Evolutionary conservation across 2,888 invertebrate species (phyloP).

Genomic region (Metellina segmentata): DNA sequence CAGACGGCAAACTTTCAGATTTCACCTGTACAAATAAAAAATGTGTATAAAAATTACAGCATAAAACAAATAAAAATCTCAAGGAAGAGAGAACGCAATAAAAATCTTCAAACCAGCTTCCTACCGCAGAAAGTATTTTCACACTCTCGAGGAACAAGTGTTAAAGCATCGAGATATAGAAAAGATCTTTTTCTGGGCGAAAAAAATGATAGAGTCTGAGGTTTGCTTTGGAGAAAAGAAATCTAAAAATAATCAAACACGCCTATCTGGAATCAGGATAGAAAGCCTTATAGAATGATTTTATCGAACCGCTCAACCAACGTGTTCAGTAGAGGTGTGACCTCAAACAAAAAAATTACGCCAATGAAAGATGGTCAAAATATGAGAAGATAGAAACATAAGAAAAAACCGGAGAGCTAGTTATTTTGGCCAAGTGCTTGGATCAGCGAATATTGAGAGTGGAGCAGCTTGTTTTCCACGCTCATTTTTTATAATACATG

Average conservation of each 20-base stretch:
- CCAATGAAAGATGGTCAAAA: conserved; percentile 26
- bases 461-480: too few species aligned
- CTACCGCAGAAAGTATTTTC: conserved; percentile 59
- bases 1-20: not conserved
- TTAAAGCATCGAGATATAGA: conserved; percentile 63
- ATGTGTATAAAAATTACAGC: not conserved
- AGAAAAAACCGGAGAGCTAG: conserved; percentile 16
- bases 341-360: conserved; percentile 32
- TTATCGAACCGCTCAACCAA: conserved; percentile 62
- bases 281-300: conserved; percentile 66
- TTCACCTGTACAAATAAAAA: not conserved
- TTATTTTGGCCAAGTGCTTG: conserved; percentile 26
- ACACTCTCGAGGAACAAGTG: conserved; percentile 73
- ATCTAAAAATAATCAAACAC: conserved; percentile 71
- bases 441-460: conserved; percentile 34
- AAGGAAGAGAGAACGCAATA: conserved; percentile 2
- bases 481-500: too few species aligned
- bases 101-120: conserved; percentile 8
- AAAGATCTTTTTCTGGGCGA: conserved; percentile 27
- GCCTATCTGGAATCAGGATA: conserved; percentile 48
- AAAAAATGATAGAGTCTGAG: conserved; percentile 61
- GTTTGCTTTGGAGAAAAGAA: conserved; percentile 69
- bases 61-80: conserved; percentile 3
- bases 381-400: conserved; percentile 4
- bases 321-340: conserved; percentile 48